Percentiles rank a stretch among this genome's conserved stretches.
Evolutionary conservation across 2,888 invertebrate species (phyloP).

Genomic region (Hypena proboscidalis): DNA sequence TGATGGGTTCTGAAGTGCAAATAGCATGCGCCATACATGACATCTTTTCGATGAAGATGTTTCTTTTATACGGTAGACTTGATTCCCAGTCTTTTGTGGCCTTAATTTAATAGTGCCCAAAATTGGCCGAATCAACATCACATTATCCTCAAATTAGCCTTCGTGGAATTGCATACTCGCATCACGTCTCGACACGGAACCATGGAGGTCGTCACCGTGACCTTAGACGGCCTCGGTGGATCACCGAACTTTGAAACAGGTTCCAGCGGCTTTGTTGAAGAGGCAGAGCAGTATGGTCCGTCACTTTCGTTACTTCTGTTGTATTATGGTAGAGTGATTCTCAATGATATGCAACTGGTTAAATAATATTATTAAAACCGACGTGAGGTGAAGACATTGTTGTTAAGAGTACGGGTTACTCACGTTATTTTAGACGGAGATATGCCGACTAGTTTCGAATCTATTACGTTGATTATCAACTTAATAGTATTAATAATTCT

Average conservation of each 20-base stretch:
- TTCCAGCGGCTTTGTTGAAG: slow-evolving; percentile 16
- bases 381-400: background rate
- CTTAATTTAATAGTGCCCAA: too few relatives aligned
- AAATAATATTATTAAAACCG: background rate
- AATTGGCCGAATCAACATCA: too few relatives aligned
- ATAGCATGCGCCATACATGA: too few relatives aligned
- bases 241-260: slow-evolving; percentile 35
- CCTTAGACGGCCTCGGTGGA: slow-evolving; percentile 48
- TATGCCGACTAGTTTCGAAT: too few relatives aligned
- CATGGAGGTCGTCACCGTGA: slow-evolving; percentile 51
- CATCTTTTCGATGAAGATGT: too few relatives aligned
- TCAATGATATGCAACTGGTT: background rate
- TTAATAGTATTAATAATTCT: too few relatives aligned
- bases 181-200: slow-evolving; percentile 33
- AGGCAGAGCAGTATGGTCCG: background rate
- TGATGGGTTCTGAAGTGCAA: too few relatives aligned
- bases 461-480: too few relatives aligned
- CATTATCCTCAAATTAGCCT: slow-evolving; percentile 5
- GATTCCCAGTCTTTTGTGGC: too few relatives aligned
- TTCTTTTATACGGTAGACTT: too few relatives aligned
- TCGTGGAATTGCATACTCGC: slow-evolving; percentile 7
- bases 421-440: too few relatives aligned
- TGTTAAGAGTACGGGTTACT: too few relatives aligned
- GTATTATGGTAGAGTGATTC: background rate
- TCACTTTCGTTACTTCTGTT: slow-evolving; percentile 1